These are phyloP conservation scores for Drosophila subsilvestris DNA, from an alignment of 2,888 invertebrate genomes.

Conservation along the genomic window DNA sequence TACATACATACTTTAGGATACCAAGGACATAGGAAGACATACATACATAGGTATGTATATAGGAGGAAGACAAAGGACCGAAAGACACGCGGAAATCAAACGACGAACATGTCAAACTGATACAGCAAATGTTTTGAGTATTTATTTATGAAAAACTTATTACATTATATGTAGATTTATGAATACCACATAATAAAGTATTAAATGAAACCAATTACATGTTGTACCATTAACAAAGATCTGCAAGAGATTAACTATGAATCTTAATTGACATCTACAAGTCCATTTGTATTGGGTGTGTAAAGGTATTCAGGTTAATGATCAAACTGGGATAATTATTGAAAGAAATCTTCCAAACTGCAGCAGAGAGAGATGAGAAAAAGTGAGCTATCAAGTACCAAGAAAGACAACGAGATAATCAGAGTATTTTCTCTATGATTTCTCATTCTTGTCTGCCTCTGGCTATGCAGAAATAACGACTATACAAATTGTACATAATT, in stretches of 20 bases:
- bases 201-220: constrained; percentile 67
- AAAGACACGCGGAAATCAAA: constrained; percentile 4
- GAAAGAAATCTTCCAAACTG: background rate
- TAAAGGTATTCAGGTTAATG: no score
- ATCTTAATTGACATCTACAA: no score
- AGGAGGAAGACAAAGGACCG: constrained; percentile 37
- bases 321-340: no score
- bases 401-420: no score
- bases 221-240: no score
- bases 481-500: no score
- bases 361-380: background rate
- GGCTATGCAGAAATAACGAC: no score
- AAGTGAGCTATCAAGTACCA: background rate
- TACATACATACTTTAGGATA: constrained; percentile 26
- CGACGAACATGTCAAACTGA: constrained; percentile 41
- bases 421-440: background rate
- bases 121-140: constrained; percentile 50
- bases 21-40: constrained; percentile 21
- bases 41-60: constrained; percentile 5
- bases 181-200: constrained; percentile 69
- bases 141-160: constrained; percentile 44
- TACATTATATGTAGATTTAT: constrained; percentile 63
- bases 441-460: no score
- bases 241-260: no score
- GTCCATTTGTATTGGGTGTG: no score